phyloP scores from a whole-genome alignment of 2,888 invertebrate genomes.

The Abscondita cerata region DNA sequence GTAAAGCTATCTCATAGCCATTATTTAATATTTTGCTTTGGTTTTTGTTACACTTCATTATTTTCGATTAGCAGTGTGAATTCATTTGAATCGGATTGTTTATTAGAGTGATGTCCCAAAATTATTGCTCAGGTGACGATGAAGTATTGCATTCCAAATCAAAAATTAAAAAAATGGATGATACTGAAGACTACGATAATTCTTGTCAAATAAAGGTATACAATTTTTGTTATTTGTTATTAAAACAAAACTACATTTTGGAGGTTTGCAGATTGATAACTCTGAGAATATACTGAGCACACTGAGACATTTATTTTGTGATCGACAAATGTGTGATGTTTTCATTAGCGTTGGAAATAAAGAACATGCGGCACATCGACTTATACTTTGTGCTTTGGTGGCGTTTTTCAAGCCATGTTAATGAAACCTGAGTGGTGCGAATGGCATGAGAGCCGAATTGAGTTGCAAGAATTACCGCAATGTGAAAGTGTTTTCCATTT shows the following conservation, averaged over 20 bases:
- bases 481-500: constrained; percentile 87
- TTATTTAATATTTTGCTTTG: too few relatives aligned
- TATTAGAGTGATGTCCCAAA: constrained; percentile 24
- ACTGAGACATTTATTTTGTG: constrained; percentile 83
- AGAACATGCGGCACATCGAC: constrained; percentile 86
- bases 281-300: constrained; percentile 81
- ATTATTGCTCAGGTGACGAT: constrained; percentile 18
- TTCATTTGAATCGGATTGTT: constrained; percentile 12
- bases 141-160: constrained; percentile 28
- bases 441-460: constrained; percentile 82
- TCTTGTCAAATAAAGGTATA: constrained; percentile 39
- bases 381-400: constrained; percentile 92
- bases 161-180: constrained; percentile 23
- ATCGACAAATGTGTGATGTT: constrained; percentile 89
- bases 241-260: constrained; percentile 7
- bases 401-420: constrained; percentile 97
- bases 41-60: too few relatives aligned
- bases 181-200: constrained; percentile 21
- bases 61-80: too few relatives aligned
- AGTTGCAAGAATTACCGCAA: constrained; percentile 83
- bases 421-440: constrained; percentile 95
- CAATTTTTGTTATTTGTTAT: neutral
- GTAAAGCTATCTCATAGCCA: too few relatives aligned
- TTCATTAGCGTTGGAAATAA: constrained; percentile 82
- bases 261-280: constrained; percentile 75